These are phyloP conservation scores for Propithecus deckenii DNA, from an alignment of 2,797 vertebrate species.

Conservation along the genomic window DNA sequence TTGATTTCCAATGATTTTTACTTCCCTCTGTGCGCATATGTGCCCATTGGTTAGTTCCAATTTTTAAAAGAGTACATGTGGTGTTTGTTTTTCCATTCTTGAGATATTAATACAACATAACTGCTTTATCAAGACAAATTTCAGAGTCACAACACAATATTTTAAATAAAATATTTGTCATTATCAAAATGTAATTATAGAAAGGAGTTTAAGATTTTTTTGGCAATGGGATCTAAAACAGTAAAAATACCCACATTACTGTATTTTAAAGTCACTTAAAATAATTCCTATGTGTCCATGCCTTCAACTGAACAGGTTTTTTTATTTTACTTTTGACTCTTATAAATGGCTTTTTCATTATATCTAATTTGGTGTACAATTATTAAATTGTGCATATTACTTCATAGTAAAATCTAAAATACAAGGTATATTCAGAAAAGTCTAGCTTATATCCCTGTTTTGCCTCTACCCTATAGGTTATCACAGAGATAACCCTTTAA, in stretches of 20 bases:
- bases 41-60: too few species aligned
- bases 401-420: not conserved
- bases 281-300: not conserved
- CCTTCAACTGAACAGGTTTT: not conserved
- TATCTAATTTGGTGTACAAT: not conserved
- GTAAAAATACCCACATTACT: not conserved
- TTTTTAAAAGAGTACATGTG: too few species aligned
- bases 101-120: not conserved
- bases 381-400: not conserved
- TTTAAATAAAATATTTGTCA: not conserved
- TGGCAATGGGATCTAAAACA: not conserved
- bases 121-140: not conserved
- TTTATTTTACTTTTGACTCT: not conserved
- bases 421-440: not conserved
- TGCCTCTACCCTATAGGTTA: not conserved
- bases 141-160: not conserved
- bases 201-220: not conserved
- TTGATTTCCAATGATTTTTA: not conserved
- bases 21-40: too few species aligned
- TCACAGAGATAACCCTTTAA: not conserved
- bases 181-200: not conserved
- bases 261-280: not conserved
- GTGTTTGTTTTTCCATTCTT: too few species aligned
- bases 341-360: not conserved
- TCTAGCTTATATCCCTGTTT: not conserved